Conservation (phyloP, 2,797 vertebrate species). For the Podarcis siculus region DNA sequence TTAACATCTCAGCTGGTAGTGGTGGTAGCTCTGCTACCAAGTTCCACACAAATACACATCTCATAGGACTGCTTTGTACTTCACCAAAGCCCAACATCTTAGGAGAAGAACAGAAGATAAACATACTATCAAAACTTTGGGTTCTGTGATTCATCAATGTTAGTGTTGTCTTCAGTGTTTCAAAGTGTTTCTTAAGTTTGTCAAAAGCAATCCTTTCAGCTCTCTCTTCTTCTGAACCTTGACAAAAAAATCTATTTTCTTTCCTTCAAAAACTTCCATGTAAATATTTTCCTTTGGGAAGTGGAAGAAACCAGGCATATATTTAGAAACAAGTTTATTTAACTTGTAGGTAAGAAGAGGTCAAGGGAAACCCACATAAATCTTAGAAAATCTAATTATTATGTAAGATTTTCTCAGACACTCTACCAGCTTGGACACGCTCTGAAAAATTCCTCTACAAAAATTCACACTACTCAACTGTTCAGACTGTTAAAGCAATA, state of each 20-base stretch:
- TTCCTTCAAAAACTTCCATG: background rate
- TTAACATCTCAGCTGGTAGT: too few relatives aligned
- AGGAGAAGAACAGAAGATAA: too few relatives aligned
- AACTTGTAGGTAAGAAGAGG: slow-evolving; percentile 1
- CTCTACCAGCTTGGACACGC: background rate
- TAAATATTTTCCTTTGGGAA: background rate
- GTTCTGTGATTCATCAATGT: too few relatives aligned
- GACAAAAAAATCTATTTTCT: background rate
- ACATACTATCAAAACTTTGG: too few relatives aligned
- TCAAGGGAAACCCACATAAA: slow-evolving; percentile 26
- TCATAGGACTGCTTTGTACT: too few relatives aligned
- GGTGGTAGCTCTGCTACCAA: too few relatives aligned
- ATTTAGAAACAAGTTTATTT: background rate
- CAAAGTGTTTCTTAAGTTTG: background rate
- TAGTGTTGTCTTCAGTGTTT: too few relatives aligned
- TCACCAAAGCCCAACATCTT: too few relatives aligned
- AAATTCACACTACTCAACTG: slow-evolving; percentile 25
- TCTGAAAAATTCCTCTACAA: slow-evolving; percentile 35
- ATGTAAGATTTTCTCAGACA: slow-evolving; percentile 41
- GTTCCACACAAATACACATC: too few relatives aligned
- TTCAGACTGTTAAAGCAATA: slow-evolving; percentile 64
- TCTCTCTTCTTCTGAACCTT: background rate
- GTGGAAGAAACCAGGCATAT: background rate
- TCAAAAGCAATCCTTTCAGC: background rate
- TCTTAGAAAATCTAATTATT: background rate